Percentiles rank a stretch among this genome's conserved stretches.
These are phyloP conservation scores for Cyrtonyx montezumae DNA, from an alignment of 2,113 vertebrate species.

Conservation along the genomic window DNA sequence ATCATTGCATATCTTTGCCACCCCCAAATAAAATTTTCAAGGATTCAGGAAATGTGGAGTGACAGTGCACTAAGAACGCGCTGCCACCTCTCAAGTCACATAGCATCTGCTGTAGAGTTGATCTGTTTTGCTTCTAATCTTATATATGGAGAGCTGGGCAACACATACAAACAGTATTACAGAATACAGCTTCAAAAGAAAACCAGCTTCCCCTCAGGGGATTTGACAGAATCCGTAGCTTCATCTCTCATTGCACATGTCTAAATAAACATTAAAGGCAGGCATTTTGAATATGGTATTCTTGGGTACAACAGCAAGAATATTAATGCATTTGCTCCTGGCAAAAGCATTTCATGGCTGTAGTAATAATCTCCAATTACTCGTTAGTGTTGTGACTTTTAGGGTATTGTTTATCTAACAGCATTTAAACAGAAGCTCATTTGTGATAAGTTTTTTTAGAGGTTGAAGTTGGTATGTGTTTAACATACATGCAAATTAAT, in stretches of 20 bases:
- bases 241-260: constrained; percentile 22
- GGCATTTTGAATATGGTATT: not conserved
- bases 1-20: not conserved
- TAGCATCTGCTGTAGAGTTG: not conserved
- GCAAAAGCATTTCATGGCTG: constrained; percentile 31
- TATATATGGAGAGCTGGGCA: not conserved
- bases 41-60: not conserved
- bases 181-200: constrained; percentile 17
- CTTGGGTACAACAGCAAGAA: not conserved
- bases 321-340: constrained; percentile 14
- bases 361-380: not conserved
- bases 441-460: constrained; percentile 14
- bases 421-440: constrained; percentile 30
- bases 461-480: not conserved
- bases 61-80: not conserved
- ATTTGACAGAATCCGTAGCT: constrained; percentile 37
- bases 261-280: constrained; percentile 16
- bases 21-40: not conserved
- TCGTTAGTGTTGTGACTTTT: not conserved
- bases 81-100: not conserved
- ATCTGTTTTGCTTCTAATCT: constrained; percentile 22
- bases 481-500: constrained; percentile 24
- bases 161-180: not conserved
- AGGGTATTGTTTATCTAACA: not conserved
- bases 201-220: not conserved